Evolutionary conservation across 1,140 invertebrate species (phyloP), one percentile per base, ranked within the genome.

Genomic region (Rhagoletis zephyria): DNA sequence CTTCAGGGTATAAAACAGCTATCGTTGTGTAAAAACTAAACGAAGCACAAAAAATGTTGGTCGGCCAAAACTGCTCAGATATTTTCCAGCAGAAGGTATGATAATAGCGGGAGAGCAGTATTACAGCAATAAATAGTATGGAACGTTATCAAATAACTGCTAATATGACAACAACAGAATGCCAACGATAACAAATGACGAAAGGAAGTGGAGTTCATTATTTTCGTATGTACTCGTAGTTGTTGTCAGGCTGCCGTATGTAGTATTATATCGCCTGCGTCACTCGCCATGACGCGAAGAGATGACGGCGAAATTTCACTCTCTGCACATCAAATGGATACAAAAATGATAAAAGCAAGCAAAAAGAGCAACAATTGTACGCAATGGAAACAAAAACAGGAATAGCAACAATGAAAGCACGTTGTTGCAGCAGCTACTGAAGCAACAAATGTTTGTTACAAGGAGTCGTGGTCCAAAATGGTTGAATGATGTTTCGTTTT

Each of bases 331-430:
- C 42, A 3, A 85, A 12, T 40, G 81, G 5, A 59, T 60, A 60
- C 45, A 42, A 45, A 42, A 16, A n/a, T 12, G 67, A 42, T 48
- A 48, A 74, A 45, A 48, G 42, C 51, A 16, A 85, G 9, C 30
- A 86, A 86, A 59, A 86, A 65, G 56, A 86, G 60, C 61, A 86
- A 86, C 63, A 86, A 86, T 51, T n/a, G 30, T 30, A 7, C 40
- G 42, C 6, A 86, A 86, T 63, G 45, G 14, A 59, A 86, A 86
- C 61, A 86, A 65, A 65, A 86, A 40, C n/a, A 42, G n/a, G 56
- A 86, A 86, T 40, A 64, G 19, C 42, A 86, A 65, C 61, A 64
- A 60, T 30, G 2, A 16, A 63, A 86, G 42, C 14, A 86, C 42
- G 48, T 64, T 48, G 14, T 30, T 59, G 77, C 48, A n/a, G 30